Conservation (phyloP, 2,888 invertebrate species). For the Morpho deidamia region DNA sequence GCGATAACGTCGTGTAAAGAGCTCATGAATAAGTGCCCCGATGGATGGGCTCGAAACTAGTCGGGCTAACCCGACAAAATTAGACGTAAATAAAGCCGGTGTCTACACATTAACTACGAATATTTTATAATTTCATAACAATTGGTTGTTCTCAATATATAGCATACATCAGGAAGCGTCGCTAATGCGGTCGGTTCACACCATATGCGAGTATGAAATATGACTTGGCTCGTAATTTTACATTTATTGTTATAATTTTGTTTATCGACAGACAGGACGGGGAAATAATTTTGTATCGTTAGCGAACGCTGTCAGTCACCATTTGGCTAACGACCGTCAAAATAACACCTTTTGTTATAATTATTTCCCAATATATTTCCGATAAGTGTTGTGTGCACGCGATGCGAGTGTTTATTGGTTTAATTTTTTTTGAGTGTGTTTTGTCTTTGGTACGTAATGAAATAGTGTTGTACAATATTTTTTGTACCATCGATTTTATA, state of each 20-base stretch:
- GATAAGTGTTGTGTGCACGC: slow-evolving; percentile 27
- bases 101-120: too few species aligned
- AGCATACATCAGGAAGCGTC: slow-evolving; percentile 40
- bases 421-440: neutral
- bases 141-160: too few species aligned
- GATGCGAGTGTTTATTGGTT: slow-evolving; percentile 10
- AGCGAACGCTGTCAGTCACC: slow-evolving; percentile 47
- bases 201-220: slow-evolving; percentile 58
- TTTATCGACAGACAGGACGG: slow-evolving; percentile 40
- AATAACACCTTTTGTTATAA: slow-evolving; percentile 44
- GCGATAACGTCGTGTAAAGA: too few species aligned
- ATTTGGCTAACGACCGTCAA: slow-evolving; percentile 43
- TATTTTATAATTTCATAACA: too few species aligned
- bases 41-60: too few species aligned
- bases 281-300: slow-evolving; percentile 52
- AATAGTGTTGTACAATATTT: neutral
- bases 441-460: too few species aligned
- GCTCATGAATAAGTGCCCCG: too few species aligned
- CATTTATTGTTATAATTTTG: slow-evolving; percentile 57
- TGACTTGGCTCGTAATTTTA: slow-evolving; percentile 41
- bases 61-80: too few species aligned
- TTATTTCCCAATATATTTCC: slow-evolving; percentile 41
- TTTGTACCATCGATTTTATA: neutral
- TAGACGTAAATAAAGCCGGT: too few species aligned
- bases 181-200: slow-evolving; percentile 58